Percentiles rank a stretch among this genome's conserved stretches.
These are phyloP conservation scores for Carlito syrichta DNA, from an alignment of 2,113 vertebrate genomes.

Conservation along the genomic window DNA sequence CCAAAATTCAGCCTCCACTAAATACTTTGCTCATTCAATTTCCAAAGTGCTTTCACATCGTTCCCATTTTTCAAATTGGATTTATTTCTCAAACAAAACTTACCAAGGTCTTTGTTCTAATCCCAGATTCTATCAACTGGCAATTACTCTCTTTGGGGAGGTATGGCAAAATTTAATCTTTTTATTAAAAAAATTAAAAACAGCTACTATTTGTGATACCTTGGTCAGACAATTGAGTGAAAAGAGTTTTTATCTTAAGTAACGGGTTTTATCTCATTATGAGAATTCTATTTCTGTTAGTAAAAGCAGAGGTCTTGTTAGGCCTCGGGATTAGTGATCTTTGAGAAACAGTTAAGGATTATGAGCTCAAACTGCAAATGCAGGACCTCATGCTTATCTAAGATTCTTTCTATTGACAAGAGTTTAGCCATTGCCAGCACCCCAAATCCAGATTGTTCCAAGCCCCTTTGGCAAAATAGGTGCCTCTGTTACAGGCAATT, in stretches of 20 bases:
- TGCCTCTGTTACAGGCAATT: slow-evolving; percentile 60
- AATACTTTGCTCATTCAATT: background rate
- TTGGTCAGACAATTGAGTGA: slow-evolving; percentile 2
- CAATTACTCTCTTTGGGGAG: background rate
- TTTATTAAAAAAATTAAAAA: background rate
- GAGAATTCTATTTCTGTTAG: background rate
- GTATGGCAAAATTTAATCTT: background rate
- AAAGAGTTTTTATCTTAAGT: background rate
- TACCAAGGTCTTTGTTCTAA: background rate
- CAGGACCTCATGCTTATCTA: background rate
- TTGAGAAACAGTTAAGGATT: background rate
- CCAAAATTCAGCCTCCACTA: rapidly evolving
- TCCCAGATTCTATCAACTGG: background rate
- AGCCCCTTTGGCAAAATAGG: slow-evolving; percentile 70
- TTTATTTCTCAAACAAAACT: background rate
- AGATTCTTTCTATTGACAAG: background rate
- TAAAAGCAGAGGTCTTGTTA: background rate
- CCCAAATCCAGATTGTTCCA: slow-evolving; percentile 35
- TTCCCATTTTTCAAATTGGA: background rate
- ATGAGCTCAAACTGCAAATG: background rate
- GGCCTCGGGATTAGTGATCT: background rate
- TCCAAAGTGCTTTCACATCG: background rate
- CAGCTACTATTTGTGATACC: slow-evolving; percentile 8
- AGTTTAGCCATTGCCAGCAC: background rate
- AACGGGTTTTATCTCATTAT: background rate